A percentile compares a stretch with the other conserved stretches of the same genome.
These are phyloP conservation scores for Pelmatolapia mariae DNA, from an alignment of 2,113 vertebrate genomes.

Conservation along the genomic window DNA sequence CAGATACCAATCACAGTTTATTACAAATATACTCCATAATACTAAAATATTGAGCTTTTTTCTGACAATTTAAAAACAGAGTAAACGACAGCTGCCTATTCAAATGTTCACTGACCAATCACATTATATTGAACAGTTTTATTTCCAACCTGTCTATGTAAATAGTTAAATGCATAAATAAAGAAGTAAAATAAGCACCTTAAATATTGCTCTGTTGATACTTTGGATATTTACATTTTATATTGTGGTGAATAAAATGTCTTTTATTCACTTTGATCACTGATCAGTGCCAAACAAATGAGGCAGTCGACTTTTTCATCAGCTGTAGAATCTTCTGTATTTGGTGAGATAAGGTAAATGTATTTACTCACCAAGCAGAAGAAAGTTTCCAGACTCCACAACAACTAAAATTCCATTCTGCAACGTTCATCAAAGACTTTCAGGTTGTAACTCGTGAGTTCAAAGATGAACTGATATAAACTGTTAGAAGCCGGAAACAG, in stretches of 20 bases:
- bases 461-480: not conserved
- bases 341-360: not conserved
- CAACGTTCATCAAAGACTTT: not conserved
- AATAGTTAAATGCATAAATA: not conserved
- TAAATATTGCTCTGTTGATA: not conserved
- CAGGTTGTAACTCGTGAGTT: not conserved
- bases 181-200: not conserved
- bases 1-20: not conserved
- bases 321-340: not conserved
- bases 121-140: not conserved
- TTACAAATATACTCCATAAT: not conserved
- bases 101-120: not conserved
- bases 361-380: not conserved
- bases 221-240: not conserved
- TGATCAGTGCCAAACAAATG: not conserved
- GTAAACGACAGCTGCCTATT: not conserved
- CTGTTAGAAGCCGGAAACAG: not conserved
- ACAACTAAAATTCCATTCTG: not conserved
- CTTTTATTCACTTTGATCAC: not conserved
- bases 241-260: not conserved
- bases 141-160: not conserved
- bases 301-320: not conserved
- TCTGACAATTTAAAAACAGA: not conserved
- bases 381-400: not conserved
- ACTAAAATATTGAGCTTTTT: not conserved